Evolutionary conservation across 2,797 vertebrate genomes (phyloP).

Genomic region (Melanogrammus aeglefinus): DNA sequence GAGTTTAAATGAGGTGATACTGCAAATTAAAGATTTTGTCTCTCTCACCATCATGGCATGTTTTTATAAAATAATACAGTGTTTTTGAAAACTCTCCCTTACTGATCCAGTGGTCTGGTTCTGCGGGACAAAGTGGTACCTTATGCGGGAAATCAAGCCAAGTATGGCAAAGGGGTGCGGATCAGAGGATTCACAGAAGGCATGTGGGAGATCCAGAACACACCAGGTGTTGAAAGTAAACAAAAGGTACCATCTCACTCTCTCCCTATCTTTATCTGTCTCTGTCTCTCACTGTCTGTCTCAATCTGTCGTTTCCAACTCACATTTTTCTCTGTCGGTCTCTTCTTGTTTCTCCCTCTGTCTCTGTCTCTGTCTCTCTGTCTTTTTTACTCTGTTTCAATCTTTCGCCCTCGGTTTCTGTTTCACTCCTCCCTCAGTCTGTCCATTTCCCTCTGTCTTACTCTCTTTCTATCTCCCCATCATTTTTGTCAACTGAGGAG

Average conservation of each 20-base stretch:
- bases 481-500: no score
- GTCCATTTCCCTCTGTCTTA: neutral
- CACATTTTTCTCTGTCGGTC: neutral
- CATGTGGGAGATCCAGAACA: conserved; percentile 75
- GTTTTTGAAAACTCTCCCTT: neutral
- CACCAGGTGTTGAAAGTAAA: conserved; percentile 54
- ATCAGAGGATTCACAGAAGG: conserved; percentile 62
- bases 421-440: neutral
- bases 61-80: neutral
- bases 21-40: neutral
- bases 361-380: neutral
- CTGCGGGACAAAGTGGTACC: conserved; percentile 50
- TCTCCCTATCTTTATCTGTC: neutral
- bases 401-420: neutral
- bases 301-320: neutral
- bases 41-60: neutral
- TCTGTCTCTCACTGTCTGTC: neutral
- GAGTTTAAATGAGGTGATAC: conserved; percentile 25
- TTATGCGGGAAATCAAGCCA: conserved; percentile 54
- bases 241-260: conserved; percentile 33
- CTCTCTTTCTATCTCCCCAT: neutral
- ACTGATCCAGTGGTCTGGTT: conserved; percentile 43
- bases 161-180: conserved; percentile 62
- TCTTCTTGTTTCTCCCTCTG: neutral
- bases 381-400: neutral